A percentile compares a stretch with the other conserved stretches of the same genome.
Conservation (phyloP, 2,113 vertebrate species). For the Motacilla alba region DNA sequence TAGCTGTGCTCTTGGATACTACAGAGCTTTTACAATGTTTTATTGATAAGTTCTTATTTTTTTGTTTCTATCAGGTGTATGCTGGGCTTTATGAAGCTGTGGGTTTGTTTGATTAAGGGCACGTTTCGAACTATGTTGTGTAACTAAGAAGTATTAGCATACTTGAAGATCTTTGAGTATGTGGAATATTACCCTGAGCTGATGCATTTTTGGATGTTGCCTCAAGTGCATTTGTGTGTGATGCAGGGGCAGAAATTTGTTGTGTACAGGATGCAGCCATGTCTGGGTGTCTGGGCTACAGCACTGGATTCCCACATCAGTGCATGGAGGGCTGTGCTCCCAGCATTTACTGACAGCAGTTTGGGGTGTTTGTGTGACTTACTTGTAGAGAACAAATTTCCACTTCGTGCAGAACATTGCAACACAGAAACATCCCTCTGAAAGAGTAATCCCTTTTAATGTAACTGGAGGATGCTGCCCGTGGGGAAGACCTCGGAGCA, state of each 20-base stretch:
- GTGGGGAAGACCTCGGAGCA: background rate
- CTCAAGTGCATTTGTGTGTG: background rate
- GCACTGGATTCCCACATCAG: accelerated
- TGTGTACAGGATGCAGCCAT: background rate
- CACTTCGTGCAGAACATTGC: background rate
- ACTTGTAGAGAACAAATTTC: background rate
- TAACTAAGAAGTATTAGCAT: background rate
- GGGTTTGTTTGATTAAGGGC: background rate
- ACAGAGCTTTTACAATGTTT: background rate
- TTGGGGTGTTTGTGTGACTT: background rate
- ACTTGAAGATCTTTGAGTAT: background rate
- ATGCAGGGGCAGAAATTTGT: background rate
- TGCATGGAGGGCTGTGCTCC: background rate
- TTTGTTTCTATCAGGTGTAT: background rate
- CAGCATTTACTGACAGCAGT: accelerated
- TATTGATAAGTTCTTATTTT: background rate
- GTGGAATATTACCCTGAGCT: background rate
- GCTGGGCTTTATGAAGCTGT: background rate
- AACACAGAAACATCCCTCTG: background rate
- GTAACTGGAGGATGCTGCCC: background rate
- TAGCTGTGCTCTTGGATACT: background rate
- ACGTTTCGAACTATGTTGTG: accelerated
- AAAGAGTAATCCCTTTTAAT: background rate
- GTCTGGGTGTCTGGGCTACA: background rate
- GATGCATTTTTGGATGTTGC: background rate